phyloP scores from a whole-genome alignment of 2,113 vertebrate species.

The Eretmochelys imbricata region DNA sequence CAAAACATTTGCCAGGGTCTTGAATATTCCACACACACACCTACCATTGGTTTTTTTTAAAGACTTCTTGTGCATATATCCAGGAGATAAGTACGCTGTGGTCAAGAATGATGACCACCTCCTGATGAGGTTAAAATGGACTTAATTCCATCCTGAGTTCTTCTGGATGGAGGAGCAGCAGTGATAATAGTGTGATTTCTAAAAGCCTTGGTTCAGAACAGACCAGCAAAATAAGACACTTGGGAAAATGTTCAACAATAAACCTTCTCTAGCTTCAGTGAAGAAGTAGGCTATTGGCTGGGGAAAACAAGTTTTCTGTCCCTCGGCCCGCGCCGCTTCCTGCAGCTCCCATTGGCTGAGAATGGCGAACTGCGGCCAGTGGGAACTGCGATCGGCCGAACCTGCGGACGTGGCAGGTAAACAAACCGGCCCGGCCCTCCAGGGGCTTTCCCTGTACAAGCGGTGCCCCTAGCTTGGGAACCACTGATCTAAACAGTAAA shows the following conservation, averaged over 20 bases:
- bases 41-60: not conserved
- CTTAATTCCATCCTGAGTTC: not conserved
- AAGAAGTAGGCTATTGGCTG: not conserved
- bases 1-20: not conserved
- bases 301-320: not conserved
- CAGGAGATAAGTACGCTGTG: not conserved
- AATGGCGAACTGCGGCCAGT: too few relatives aligned
- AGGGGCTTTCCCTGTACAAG: too few relatives aligned
- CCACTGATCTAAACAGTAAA: not conserved
- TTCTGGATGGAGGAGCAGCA: not conserved
- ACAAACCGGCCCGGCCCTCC: too few relatives aligned
- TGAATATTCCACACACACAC: not conserved
- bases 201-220: not conserved
- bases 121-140: not conserved
- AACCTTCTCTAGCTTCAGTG: not conserved
- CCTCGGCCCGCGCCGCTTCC: not conserved
- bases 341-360: too few relatives aligned
- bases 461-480: too few relatives aligned
- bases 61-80: not conserved
- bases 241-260: not conserved
- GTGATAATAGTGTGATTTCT: not conserved
- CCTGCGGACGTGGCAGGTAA: too few relatives aligned
- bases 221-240: not conserved
- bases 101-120: not conserved
- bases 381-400: too few relatives aligned